Evolutionary conservation across 2,113 vertebrate genomes (phyloP).

Genomic region (Neogale vison): DNA sequence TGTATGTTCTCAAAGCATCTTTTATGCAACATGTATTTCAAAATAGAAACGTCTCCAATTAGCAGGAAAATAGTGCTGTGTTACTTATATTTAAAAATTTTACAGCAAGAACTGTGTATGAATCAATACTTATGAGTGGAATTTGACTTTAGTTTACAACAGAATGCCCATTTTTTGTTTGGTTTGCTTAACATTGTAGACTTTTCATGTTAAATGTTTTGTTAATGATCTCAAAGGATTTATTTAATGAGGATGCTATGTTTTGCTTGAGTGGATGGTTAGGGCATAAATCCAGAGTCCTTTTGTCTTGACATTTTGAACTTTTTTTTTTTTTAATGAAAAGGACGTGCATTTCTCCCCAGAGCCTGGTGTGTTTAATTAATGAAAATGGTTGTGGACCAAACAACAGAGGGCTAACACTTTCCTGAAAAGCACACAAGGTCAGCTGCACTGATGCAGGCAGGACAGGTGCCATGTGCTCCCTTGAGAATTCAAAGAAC

Average conservation of each 20-base stretch:
- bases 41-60: not conserved
- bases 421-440: constrained; percentile 3
- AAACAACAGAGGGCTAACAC: not conserved
- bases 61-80: not conserved
- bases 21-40: not conserved
- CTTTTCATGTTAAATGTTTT: not conserved
- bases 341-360: constrained; percentile 56
- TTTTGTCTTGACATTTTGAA: constrained; percentile 57
- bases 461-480: not conserved
- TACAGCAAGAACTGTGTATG: not conserved
- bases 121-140: not conserved
- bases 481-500: not conserved
- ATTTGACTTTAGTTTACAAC: not conserved
- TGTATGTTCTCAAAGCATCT: not conserved
- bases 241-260: not conserved
- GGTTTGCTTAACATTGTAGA: not conserved
- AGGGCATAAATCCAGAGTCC: not conserved
- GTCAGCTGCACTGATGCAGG: constrained; percentile 24
- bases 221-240: not conserved
- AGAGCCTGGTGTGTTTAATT: constrained; percentile 61
- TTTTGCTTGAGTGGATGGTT: not conserved
- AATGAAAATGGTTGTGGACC: constrained; percentile 57
- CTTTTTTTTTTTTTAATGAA: not conserved
- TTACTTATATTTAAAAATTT: not conserved
- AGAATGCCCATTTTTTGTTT: not conserved